Evolutionary conservation across 2,113 vertebrate species (phyloP), one percentile per base, ranked within the genome.

Genomic region (Pachypanchax playfairii): DNA sequence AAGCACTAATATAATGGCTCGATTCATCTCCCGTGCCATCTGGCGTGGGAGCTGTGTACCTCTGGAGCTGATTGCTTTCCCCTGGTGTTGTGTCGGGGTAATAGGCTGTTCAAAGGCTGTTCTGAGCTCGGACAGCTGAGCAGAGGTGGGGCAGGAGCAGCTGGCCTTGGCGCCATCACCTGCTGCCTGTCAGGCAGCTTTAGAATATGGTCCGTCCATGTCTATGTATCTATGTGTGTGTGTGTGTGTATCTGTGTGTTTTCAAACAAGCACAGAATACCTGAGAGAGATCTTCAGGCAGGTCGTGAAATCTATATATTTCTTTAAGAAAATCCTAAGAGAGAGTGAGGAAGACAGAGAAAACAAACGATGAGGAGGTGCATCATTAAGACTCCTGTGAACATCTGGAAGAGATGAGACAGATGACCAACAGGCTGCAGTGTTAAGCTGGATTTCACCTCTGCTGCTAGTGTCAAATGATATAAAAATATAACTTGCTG

Each of bases 21-120:
- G 85, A 92, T 93, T 91, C 86, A 91, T 92, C 90, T 93, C 89
- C 87, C 85, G 69, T 81, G 85, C 89, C 92, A 93, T 91, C 91
- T 93, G 92, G 83, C 81, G 67, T 64, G 78, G 85, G 83, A 81
- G 82, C 56, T 71, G 70, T 73, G 70, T 77, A 87, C 85, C 85
- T 88, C 85, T 89, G 90, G 90, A 86, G 85, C 81, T 89, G 88
- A 91, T 90, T 86, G 84, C 89, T 83, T 88, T 91, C 83, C 89
- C 88, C 86, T 50, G 85, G 83, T 86, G 87, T 77, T 79, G 85
- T 89, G 90, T 88, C 49, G 80, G 82, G 85, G 81, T 91, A 91
- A 92, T 88, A 91, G 88, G 85, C 88, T 92, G 89, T 91, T 90
- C 88, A 92, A 91, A 92, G 85, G 82, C 75, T 83, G 78, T 77